phyloP scores from a whole-genome alignment of 2,113 vertebrate species.

The Psittacula cyanocephala region DNA sequence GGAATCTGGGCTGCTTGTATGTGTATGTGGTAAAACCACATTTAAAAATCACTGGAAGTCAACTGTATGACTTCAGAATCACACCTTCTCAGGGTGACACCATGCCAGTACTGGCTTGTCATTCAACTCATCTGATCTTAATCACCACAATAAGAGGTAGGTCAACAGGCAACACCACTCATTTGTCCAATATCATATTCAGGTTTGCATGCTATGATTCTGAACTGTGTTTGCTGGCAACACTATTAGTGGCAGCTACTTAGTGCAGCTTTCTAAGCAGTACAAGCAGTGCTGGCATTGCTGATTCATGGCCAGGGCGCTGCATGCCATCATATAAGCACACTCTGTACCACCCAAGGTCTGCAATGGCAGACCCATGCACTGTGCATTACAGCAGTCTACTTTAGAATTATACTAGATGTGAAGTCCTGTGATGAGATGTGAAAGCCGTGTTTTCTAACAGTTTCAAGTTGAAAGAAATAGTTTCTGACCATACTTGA shows the following conservation, averaged over 20 bases:
- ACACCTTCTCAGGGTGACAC: not conserved
- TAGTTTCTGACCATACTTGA: not conserved
- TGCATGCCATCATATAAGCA: not conserved
- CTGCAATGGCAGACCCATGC: accelerated
- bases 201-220: not conserved
- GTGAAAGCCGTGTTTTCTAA: not conserved
- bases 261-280: not conserved
- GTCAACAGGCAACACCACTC: not conserved
- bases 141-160: not conserved
- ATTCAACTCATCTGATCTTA: not conserved
- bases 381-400: not conserved
- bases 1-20: not conserved
- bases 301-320: not conserved
- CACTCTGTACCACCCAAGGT: accelerated
- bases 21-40: not conserved
- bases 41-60: not conserved
- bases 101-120: not conserved
- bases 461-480: not conserved
- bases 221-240: not conserved
- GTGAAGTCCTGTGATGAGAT: not conserved
- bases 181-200: not conserved
- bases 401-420: not conserved
- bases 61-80: not conserved
- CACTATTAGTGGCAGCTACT: not conserved
- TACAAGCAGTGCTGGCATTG: not conserved